phyloP scores from a whole-genome alignment of 37 sponge, comb jelly and placozoan genomes.

The Axinella damicornis region DNA sequence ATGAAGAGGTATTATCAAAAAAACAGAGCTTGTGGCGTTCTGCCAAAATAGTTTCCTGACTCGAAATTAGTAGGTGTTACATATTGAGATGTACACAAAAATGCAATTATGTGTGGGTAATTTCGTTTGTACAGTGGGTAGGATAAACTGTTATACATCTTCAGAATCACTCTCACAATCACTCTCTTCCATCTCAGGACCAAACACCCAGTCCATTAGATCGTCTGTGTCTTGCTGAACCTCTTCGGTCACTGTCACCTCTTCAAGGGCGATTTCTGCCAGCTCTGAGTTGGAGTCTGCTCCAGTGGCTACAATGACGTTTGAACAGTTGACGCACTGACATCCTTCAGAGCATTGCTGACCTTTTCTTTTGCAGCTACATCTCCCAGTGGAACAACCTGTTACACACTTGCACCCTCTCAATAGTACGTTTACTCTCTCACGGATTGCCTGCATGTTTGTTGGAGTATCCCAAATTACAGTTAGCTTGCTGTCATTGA shows the following conservation, averaged over 20 bases:
- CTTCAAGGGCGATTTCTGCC: not conserved
- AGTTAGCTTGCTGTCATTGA: not conserved
- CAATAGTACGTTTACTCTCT: conserved; percentile 4
- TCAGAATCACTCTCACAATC: not conserved
- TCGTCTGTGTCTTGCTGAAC: not conserved
- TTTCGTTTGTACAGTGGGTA: too few relatives aligned
- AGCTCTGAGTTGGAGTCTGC: not conserved
- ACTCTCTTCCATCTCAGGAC: not conserved
- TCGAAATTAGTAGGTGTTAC: too few relatives aligned
- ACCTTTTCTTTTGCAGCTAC: conserved; percentile 17
- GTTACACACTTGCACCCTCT: conserved; percentile 37
- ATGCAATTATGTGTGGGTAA: too few relatives aligned
- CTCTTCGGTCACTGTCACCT: not conserved
- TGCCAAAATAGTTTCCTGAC: too few relatives aligned
- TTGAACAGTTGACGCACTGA: conserved; percentile 11
- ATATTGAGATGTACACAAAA: too few relatives aligned
- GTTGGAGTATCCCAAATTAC: conserved; percentile 35
- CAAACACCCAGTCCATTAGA: conserved; percentile 9
- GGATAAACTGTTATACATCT: too few relatives aligned
- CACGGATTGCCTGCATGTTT: conserved; percentile 2
- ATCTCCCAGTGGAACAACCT: conserved; percentile 28
- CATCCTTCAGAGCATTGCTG: conserved; percentile 22
- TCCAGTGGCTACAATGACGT: not conserved
- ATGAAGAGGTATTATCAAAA: too few relatives aligned
- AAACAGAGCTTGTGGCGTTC: too few relatives aligned